phyloP scores from a whole-genome alignment of 1,140 invertebrate species.

The Cotesia chilonis region DNA sequence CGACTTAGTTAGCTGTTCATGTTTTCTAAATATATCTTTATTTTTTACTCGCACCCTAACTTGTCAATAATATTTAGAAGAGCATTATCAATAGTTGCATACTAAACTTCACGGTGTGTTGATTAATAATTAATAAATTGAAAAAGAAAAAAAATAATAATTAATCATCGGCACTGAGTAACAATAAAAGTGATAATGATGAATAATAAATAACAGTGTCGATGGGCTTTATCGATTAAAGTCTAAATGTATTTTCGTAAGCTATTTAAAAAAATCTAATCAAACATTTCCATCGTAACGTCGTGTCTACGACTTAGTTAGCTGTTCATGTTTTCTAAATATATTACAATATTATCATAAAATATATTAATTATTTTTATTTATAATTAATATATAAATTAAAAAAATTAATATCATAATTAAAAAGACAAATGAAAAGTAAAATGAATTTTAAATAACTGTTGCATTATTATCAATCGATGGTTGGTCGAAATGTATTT shows the following conservation, averaged over 20 bases:
- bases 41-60: neutral
- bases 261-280: conserved; percentile 45
- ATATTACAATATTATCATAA: neutral
- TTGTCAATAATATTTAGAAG: neutral
- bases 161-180: no score
- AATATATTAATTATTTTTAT: no score
- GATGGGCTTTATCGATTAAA: conserved; percentile 33
- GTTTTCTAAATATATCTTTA: conserved; percentile 10
- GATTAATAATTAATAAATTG: no score
- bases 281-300: conserved; percentile 22
- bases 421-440: no score
- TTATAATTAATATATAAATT: conserved; percentile 10
- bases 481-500: conserved; percentile 24
- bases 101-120: neutral
- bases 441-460: conserved; percentile 7
- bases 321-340: conserved; percentile 3
- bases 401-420: conserved; percentile 1
- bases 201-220: conserved; percentile 13
- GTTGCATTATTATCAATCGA: neutral
- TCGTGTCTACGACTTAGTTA: neutral
- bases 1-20: neutral
- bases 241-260: conserved; percentile 52
- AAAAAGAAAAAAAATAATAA: no score
- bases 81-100: neutral
- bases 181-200: neutral